These are phyloP conservation scores for Araneus ventricosus DNA, from an alignment of 1,140 invertebrate genomes.

Conservation along the genomic window DNA sequence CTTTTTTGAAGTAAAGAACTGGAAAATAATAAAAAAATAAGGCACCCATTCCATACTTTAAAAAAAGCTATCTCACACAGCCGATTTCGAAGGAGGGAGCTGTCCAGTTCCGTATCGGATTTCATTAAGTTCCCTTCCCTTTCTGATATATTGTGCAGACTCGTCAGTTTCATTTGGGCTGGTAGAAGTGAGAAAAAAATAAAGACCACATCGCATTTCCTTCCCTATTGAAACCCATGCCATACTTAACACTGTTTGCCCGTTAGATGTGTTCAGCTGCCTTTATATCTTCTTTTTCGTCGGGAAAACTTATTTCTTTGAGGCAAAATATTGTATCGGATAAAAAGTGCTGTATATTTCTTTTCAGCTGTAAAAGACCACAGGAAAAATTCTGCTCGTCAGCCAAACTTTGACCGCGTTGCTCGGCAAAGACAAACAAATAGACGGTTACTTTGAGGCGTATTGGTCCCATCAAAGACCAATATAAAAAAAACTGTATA, in stretches of 20 bases:
- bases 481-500: background rate
- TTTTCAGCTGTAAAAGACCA: background rate
- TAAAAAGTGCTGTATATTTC: slow-evolving; percentile 35
- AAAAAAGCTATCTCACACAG: background rate
- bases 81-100: background rate
- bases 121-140: slow-evolving; percentile 6
- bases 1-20: background rate
- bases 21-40: background rate
- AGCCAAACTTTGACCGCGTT: slow-evolving; percentile 50
- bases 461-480: slow-evolving; percentile 51
- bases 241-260: slow-evolving; percentile 62
- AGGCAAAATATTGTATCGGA: slow-evolving; percentile 35
- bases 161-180: slow-evolving; percentile 54
- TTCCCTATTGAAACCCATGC: slow-evolving; percentile 32
- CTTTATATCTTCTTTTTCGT: background rate
- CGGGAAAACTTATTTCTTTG: background rate
- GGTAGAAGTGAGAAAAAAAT: background rate
- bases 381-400: slow-evolving; percentile 42
- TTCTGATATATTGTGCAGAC: slow-evolving; percentile 29
- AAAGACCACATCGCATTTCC: slow-evolving; percentile 25
- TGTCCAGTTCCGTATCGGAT: slow-evolving; percentile 43
- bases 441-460: slow-evolving; percentile 60
- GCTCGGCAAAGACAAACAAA: slow-evolving; percentile 65
- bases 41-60: background rate
- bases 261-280: background rate